Conservation (phyloP, 2,113 vertebrate genomes). For the Lophochroa leadbeateri region DNA sequence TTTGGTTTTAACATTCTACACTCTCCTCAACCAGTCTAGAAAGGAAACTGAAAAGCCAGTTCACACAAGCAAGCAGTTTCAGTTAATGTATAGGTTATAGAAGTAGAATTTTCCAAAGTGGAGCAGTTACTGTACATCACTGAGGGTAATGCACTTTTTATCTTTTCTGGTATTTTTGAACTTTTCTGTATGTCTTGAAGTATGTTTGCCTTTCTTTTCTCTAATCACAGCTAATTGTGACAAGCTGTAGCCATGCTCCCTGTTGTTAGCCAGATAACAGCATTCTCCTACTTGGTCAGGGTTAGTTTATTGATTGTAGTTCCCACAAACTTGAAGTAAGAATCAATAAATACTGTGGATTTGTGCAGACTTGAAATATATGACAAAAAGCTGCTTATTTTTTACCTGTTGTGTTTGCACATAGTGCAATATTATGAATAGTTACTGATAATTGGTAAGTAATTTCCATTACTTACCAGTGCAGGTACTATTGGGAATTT, state of each 20-base stretch:
- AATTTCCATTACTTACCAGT: neutral
- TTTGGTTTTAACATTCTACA: neutral
- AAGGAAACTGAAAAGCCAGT: neutral
- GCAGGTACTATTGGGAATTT: neutral
- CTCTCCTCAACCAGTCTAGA: neutral
- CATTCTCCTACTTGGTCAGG: constrained; percentile 4
- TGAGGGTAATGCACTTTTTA: neutral
- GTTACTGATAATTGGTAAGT: neutral
- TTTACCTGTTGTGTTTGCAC: neutral
- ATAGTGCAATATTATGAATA: neutral
- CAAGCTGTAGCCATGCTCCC: neutral
- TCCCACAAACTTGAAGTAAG: constrained; percentile 31
- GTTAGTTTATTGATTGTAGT: neutral
- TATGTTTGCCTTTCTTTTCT: neutral
- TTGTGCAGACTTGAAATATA: neutral
- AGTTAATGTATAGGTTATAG: neutral
- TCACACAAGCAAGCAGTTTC: neutral
- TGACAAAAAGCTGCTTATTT: neutral
- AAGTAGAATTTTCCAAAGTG: neutral
- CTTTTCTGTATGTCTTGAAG: neutral
- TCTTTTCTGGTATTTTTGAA: neutral
- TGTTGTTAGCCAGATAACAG: constrained; percentile 32
- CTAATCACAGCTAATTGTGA: neutral
- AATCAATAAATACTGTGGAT: neutral
- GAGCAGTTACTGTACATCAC: neutral